Base-by-base conservation (phyloP, 2,797 vertebrate species). In the Florisuga fusca region DNA sequence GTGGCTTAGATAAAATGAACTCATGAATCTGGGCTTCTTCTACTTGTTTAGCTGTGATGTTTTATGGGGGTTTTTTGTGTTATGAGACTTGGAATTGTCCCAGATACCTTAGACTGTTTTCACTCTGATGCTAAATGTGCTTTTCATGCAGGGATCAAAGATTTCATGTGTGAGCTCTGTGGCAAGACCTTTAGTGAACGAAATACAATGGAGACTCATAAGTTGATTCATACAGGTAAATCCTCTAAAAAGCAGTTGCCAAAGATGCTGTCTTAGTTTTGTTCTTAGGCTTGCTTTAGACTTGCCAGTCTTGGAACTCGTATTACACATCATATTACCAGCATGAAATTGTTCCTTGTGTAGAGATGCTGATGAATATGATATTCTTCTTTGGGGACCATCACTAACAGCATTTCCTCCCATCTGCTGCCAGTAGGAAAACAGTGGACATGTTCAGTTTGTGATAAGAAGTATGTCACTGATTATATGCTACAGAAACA, bases 401-500 rank as follows among this genome's bases (percentile, higher is more conserved):
- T 88, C 50, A 27, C 51, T 93, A 84, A 92, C n/a, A 51, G 87
- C 7, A 1, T 92, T 95, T 87, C 81, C 54, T 95, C 94, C 90
- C 72, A 25, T 95, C 78, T 89, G 92, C 90, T 61, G 72, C 90
- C 97, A 99, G 99, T 99, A 97, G 99, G 99, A 91, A 99, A 99
- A 98, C 99, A 99, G 34, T 99, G 99, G 99, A 99, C 98, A 0
- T 99, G 99, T 83, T 97, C 96, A 0, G 99, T 99, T 25, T 99
- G 99, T 26, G 99, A 99, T 93, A 99, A 99, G 98, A 99, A 99
- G 95, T 99, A 99, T 25, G 98, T 99, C 97, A 99, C 99, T 0
- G 99, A 99, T 97, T 99, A 99, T 98, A 99, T 99, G 99, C 98
- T 99, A 75, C 99, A 99, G 98, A 99, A 99, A 90, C 99, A 99